phyloP scores from a whole-genome alignment of 2,113 vertebrate genomes.

The Pygoscelis antarcticus region DNA sequence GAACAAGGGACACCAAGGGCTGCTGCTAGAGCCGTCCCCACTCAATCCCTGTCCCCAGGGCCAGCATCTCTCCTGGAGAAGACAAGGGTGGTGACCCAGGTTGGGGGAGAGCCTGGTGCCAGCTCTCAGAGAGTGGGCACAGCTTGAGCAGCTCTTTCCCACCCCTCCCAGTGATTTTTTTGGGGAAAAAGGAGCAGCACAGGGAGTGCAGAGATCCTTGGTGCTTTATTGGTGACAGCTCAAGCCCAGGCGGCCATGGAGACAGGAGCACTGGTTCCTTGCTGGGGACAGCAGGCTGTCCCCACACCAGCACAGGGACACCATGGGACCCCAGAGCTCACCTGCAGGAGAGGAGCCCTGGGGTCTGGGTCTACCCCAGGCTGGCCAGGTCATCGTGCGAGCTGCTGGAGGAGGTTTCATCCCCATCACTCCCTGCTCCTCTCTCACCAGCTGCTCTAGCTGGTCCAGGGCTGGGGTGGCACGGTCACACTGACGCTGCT shows the following conservation, averaged over 20 bases:
- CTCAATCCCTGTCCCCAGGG: neutral
- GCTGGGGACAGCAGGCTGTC: neutral
- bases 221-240: slow-evolving; percentile 26
- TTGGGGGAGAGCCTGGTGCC: neutral
- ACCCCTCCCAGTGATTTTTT: rapidly evolving
- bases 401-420: neutral
- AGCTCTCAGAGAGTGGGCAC: neutral
- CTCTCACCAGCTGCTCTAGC: neutral
- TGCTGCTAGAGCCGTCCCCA: neutral
- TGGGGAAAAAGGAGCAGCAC: rapidly evolving
- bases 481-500: slow-evolving; percentile 61
- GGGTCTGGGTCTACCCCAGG: neutral
- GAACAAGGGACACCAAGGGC: neutral
- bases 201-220: neutral
- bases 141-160: neutral
- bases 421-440: neutral
- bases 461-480: neutral
- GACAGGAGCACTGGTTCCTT: neutral
- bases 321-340: rapidly evolving
- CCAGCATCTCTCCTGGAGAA: neutral
- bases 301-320: neutral
- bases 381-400: rapidly evolving
- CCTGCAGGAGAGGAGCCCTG: neutral
- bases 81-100: too few relatives aligned
- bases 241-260: rapidly evolving